Conservation (phyloP, 2,113 vertebrate genomes). For the Phylloscopus trochiloides region DNA sequence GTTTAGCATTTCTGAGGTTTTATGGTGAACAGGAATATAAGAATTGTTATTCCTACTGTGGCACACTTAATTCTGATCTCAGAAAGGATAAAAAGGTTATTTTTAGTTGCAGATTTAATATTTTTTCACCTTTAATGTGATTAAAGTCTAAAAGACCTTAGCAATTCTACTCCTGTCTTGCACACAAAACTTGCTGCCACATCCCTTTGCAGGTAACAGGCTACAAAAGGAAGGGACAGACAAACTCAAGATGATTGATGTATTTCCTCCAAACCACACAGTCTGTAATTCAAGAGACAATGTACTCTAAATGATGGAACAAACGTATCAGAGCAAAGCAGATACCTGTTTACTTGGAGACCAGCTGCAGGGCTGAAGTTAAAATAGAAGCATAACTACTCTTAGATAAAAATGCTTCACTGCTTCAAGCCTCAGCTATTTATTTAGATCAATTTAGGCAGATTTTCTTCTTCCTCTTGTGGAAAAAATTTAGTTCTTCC, state of each 20-base stretch:
- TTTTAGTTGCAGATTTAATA: neutral
- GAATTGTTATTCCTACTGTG: neutral
- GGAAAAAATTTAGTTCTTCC: neutral
- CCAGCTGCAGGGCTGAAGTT: neutral
- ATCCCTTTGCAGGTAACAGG: neutral
- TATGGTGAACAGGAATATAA: neutral
- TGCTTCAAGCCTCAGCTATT: neutral
- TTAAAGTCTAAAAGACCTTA: neutral
- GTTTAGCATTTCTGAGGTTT: neutral
- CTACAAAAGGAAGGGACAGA: neutral
- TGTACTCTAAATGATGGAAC: neutral
- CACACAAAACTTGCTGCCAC: neutral
- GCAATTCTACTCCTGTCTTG: neutral
- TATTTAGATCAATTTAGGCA: neutral
- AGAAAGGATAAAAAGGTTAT: neutral
- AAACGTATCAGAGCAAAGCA: neutral
- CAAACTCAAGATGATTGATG: neutral
- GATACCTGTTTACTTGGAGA: neutral
- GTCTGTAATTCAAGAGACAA: neutral
- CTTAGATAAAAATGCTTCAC: neutral
- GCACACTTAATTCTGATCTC: neutral
- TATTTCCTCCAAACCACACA: neutral
- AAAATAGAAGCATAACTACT: neutral
- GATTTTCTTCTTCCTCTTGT: neutral
- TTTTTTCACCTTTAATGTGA: slow-evolving; percentile 27